Percentiles rank a stretch among this genome's conserved stretches.
These are phyloP conservation scores for Anoplolepis gracilipes DNA, from an alignment of 1,140 invertebrate species.

Conservation along the genomic window DNA sequence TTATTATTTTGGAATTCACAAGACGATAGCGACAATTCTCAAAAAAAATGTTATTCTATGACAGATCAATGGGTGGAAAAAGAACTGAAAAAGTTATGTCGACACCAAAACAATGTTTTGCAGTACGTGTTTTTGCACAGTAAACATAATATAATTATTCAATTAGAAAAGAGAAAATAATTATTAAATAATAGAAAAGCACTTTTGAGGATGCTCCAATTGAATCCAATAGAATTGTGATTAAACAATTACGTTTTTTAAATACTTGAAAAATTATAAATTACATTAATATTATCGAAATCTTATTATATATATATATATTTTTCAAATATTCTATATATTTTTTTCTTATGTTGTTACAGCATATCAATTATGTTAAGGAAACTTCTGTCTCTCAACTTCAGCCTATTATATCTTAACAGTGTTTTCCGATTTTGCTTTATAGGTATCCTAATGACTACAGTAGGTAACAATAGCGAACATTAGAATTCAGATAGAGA, in stretches of 20 bases:
- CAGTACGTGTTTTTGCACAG: neutral
- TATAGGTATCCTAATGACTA: constrained; percentile 53
- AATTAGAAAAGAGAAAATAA: no score
- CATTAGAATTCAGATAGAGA: neutral
- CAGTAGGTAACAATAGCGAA: constrained; percentile 23
- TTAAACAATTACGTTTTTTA: neutral
- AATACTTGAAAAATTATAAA: neutral
- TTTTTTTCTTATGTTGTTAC: constrained; percentile 19
- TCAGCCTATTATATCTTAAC: constrained; percentile 66
- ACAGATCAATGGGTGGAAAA: neutral
- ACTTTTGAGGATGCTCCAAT: no score
- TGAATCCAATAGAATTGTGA: neutral
- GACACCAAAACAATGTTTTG: constrained; percentile 25
- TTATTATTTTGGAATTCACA: constrained; percentile 2
- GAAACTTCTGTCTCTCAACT: constrained; percentile 62
- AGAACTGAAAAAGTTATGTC: constrained; percentile 16
- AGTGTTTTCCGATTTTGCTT: constrained; percentile 73
- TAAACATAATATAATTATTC: neutral
- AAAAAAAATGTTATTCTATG: neutral
- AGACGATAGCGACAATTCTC: neutral
- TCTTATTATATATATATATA: neutral
- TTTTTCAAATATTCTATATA: no score
- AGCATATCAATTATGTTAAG: constrained; percentile 62
- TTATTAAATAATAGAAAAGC: no score
- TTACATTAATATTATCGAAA: neutral